Evolutionary conservation across 2,888 invertebrate genomes (phyloP), one percentile per base, ranked within the genome.

Genomic region (Lasioglossum figueresi): DNA sequence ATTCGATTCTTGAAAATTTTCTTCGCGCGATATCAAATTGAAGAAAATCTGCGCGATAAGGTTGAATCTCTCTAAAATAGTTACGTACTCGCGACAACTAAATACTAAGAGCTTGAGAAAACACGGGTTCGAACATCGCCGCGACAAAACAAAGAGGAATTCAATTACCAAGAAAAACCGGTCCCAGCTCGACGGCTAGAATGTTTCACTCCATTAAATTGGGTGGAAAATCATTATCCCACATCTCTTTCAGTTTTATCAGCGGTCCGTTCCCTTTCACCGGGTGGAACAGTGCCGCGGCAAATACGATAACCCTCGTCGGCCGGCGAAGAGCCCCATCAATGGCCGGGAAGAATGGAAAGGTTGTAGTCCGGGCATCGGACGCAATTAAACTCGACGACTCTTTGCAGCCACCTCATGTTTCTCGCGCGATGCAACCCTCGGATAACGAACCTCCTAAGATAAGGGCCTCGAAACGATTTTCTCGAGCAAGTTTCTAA

Each of bases 331-430:
- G 52, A 52, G 43, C 14, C 52, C 37, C 37, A 27, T 66, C 74
- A 80, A 83, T 83, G 72, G 48, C 77, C 77, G 16, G 27, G 23
- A n/a, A 72, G 74, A 72, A 76, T 71, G 72, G 75, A 66, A 85
- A 76, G 71, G 78, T 75, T 40, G 82, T 56, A 63, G 56, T 77
- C 16, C 71, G 82, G 75, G 59, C 77, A 79, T 78, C 48, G 76
- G 66, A 66, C 37, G 66, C 86, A 87, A 87, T 87, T 87, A 87
- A 86, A 75, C 77, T 43, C 43, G 27, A 80, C 76, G 86, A 86
- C 66, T 79, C 70, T 85, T 70, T 79, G 23, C 79, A 63, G 79
- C 73, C 34, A 59, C 73, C 71, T 66, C 12, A 71, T 71, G 86
- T 76, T 16, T 66, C 31, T n/a, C 43, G 45, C 68, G 45, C 81